Evolutionary conservation across 92 coral and sea anemone genomes (phyloP).

Genomic region (Zoanthus gigantus): DNA sequence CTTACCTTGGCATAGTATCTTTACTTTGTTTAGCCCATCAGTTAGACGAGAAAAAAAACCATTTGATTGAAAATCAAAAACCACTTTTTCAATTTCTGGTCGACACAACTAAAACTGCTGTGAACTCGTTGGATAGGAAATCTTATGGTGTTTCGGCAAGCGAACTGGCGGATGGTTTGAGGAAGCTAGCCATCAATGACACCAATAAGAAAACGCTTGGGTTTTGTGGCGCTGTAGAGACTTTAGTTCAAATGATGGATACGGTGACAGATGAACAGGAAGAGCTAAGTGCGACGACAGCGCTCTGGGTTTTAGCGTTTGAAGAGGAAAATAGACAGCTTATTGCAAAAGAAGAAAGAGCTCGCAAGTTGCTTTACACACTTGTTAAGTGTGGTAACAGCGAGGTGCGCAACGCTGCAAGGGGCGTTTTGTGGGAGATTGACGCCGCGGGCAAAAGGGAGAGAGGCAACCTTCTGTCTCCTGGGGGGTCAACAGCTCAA

Average conservation of each 20-base stretch:
- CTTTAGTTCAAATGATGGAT: slow-evolving; percentile 62
- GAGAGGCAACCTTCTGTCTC: neutral
- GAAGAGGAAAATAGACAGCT: slow-evolving; percentile 66
- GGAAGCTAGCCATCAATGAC: slow-evolving; percentile 58
- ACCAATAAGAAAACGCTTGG: slow-evolving; percentile 63
- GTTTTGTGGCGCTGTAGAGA: slow-evolving; percentile 63
- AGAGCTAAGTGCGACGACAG: slow-evolving; percentile 50
- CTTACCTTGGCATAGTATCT: slow-evolving; percentile 32
- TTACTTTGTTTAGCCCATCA: slow-evolving; percentile 61
- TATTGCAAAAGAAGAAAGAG: slow-evolving; percentile 49
- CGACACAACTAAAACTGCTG: slow-evolving; percentile 47
- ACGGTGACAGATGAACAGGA: slow-evolving; percentile 59
- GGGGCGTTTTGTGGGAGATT: slow-evolving; percentile 84
- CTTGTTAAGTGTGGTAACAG: slow-evolving; percentile 58
- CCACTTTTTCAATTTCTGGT: slow-evolving; percentile 45
- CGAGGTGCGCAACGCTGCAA: slow-evolving; percentile 62
- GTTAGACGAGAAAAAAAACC: slow-evolving; percentile 62
- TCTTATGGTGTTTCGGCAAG: slow-evolving; percentile 64
- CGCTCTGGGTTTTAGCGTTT: slow-evolving; percentile 80
- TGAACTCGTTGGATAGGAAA: slow-evolving; percentile 46
- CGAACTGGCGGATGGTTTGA: slow-evolving; percentile 67
- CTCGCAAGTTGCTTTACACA: slow-evolving; percentile 32
- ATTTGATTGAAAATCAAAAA: slow-evolving; percentile 50
- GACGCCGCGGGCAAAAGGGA: slow-evolving; percentile 45
- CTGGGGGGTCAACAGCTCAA: neutral